Evolutionary conservation across 1,140 invertebrate species (phyloP).

Genomic region (Zaprionus vittiger): DNA sequence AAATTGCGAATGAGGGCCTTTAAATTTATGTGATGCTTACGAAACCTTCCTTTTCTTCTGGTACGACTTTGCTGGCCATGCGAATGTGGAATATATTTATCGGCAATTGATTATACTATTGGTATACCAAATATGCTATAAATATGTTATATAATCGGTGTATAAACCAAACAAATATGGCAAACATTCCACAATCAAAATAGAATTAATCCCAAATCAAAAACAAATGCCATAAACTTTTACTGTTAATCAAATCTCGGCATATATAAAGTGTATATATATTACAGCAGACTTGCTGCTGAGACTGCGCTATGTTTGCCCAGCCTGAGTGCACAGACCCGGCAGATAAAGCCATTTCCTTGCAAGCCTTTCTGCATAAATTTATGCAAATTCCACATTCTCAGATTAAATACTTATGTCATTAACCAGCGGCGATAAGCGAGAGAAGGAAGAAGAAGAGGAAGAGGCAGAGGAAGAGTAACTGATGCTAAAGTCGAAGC

Average conservation of each 20-base stretch:
- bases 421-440: constrained; percentile 62
- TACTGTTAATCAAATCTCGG: background rate
- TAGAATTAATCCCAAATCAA: too few species aligned
- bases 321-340: constrained; percentile 11
- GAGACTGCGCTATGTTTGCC: constrained; percentile 43
- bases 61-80: too few species aligned
- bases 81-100: too few species aligned
- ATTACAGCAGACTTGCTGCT: background rate
- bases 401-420: constrained; percentile 72
- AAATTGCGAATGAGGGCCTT: constrained; percentile 69
- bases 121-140: too few species aligned
- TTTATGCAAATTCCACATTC: constrained; percentile 79
- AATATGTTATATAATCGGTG: too few species aligned
- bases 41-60: background rate
- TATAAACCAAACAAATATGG: too few species aligned
- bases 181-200: too few species aligned
- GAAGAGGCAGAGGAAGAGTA: background rate
- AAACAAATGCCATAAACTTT: too few species aligned
- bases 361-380: constrained; percentile 42
- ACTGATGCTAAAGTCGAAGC: background rate
- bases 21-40: constrained; percentile 51
- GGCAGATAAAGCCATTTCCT: constrained; percentile 64
- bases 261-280: background rate
- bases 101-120: too few species aligned
- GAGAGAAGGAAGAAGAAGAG: background rate